Evolutionary conservation across 2,113 vertebrate genomes (phyloP), one percentile per base, ranked within the genome.

Genomic region (Phrynocephalus versicolor): DNA sequence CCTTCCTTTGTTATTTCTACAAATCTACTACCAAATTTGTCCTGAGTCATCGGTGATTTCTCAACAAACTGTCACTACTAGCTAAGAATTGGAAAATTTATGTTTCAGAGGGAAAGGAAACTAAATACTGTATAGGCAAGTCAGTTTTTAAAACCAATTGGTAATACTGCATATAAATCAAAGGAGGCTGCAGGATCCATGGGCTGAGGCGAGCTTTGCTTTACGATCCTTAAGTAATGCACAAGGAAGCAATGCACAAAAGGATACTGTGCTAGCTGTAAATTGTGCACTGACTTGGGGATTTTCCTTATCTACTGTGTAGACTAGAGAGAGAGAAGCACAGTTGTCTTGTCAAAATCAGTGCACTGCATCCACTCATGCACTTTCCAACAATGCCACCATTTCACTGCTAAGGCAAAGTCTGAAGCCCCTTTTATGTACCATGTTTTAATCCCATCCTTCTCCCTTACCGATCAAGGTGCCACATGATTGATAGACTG

Each of bases 21-120:
- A 85, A 60, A 79, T 93, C 75, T 77, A 39, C 83, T 81, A 85
- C 70, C 71, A 18, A 92, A 2, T 58, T 51, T 88, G 30, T 1
- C 70, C 85, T 89, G n/a, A 2, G 1, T 15, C 23, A 0, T 75
- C 86, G 83, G 65, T 74, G 18, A 3, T 9, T 74, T 85, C 23
- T 27, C 0, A 1, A 78, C 72, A 83, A 1, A 80, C 73, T 81
- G 14, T 25, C 72, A 72, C 67, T 81, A 87, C 1, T 33, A 79
- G 69, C 45, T 51, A 33, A n/a, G 16, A 76, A 0, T 21, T 16
- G 39, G 27, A 6, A 58, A 71, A 71, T 82, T 37, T 37, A 58
- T 37, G 21, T 58, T 37, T 30, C 16, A 16, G 27, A 33, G 57
- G 51, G 35, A 21, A 81, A 69, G 51, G n/a, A 57, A 35, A 30